Evolutionary conservation across 2,797 vertebrate genomes (phyloP).

Genomic region (Trachurus trachurus): DNA sequence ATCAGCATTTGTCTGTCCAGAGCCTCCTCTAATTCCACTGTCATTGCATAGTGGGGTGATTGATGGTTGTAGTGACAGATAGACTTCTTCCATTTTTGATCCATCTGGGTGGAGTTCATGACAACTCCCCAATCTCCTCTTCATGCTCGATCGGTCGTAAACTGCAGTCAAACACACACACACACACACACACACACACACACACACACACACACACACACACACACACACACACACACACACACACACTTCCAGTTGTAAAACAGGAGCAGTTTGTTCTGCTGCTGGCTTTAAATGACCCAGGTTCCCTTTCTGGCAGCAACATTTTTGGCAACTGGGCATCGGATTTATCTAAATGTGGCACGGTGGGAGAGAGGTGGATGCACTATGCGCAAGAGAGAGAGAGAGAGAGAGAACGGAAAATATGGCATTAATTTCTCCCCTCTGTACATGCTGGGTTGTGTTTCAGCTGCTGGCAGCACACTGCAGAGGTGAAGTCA

Average conservation of each 20-base stretch:
- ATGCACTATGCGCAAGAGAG: conserved; percentile 20
- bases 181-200: conserved; percentile 14
- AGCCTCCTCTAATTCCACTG: too few species aligned
- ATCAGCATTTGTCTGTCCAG: too few species aligned
- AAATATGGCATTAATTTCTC: conserved; percentile 65
- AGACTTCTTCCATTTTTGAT: conserved; percentile 38
- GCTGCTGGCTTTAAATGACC: conserved; percentile 63
- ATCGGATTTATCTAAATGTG: conserved; percentile 66
- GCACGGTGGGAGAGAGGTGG: conserved; percentile 41
- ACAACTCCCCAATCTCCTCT: conserved; percentile 11
- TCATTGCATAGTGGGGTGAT: neutral
- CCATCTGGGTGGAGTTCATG: conserved; percentile 45
- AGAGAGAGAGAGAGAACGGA: conserved; percentile 32
- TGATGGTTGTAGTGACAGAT: conserved; percentile 15
- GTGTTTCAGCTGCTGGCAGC: conserved; percentile 69
- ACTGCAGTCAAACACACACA: conserved; percentile 7
- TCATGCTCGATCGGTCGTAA: neutral
- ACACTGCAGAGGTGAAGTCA: conserved; percentile 68
- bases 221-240: conserved; percentile 25
- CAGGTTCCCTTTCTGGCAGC: conserved; percentile 54
- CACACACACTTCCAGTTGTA: conserved; percentile 31
- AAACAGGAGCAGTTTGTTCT: conserved; percentile 32
- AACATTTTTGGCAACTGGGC: conserved; percentile 59
- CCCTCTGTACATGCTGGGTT: conserved; percentile 50
- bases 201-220: conserved; percentile 18